phyloP scores from a whole-genome alignment of 2,113 vertebrate genomes.

The Carlito syrichta region DNA sequence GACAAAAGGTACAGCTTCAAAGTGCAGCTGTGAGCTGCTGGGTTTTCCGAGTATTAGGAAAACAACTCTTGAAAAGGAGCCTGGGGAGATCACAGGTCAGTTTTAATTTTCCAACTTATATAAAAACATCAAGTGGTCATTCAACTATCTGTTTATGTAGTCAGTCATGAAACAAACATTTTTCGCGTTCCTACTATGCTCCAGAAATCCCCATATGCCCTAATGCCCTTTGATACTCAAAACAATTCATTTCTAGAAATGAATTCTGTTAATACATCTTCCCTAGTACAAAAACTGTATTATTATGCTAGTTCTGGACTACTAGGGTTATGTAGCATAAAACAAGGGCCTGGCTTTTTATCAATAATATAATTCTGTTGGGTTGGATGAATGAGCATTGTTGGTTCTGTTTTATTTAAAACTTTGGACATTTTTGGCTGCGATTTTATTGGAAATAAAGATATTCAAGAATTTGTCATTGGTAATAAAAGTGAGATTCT shows the following conservation, averaged over 20 bases:
- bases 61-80: background rate
- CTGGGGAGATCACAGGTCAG: background rate
- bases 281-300: background rate
- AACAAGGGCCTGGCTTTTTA: background rate
- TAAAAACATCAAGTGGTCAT: background rate
- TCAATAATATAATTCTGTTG: background rate
- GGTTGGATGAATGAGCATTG: background rate
- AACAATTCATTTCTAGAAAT: background rate
- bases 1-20: background rate
- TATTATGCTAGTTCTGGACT: background rate
- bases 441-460: background rate
- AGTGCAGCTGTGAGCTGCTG: background rate
- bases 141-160: background rate
- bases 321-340: background rate
- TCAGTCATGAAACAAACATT: background rate
- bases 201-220: background rate
- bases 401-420: background rate
- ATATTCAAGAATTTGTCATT: background rate
- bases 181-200: background rate
- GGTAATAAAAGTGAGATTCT: background rate
- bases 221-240: background rate
- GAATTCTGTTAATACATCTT: background rate
- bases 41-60: background rate
- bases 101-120: background rate
- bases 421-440: background rate